phyloP scores from a whole-genome alignment of 2,888 invertebrate genomes.

The Nomada hirtipes region DNA sequence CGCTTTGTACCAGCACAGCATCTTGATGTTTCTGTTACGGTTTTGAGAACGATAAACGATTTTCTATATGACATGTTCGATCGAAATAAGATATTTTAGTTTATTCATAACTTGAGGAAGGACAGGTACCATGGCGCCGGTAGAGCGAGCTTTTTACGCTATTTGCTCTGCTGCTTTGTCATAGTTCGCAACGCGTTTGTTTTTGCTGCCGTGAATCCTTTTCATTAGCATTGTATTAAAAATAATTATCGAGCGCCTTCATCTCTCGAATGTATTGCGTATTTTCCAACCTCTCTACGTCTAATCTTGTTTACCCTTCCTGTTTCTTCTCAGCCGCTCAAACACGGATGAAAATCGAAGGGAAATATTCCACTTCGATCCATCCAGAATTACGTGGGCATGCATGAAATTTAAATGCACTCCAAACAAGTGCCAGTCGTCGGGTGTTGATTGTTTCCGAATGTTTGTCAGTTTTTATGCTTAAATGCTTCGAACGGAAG shows the following conservation, averaged over 20 bases:
- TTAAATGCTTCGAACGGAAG: conserved; percentile 7
- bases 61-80: conserved; percentile 12
- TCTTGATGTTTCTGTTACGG: not conserved
- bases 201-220: not conserved
- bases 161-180: not conserved
- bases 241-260: conserved; percentile 12
- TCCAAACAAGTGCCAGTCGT: too few relatives aligned
- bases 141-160: not conserved
- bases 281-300: not conserved
- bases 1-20: conserved; percentile 19
- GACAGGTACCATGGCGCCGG: conserved; percentile 36
- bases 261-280: not conserved
- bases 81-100: conserved; percentile 10
- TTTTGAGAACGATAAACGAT: conserved; percentile 14
- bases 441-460: not conserved
- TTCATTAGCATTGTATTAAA: conserved; percentile 21
- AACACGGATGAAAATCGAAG: not conserved
- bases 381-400: not conserved
- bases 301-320: not conserved
- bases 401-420: not conserved
- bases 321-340: not conserved
- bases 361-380: not conserved
- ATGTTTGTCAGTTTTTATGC: not conserved
- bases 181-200: not conserved
- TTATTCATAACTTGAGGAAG: conserved; percentile 5